Percentiles rank a stretch among this genome's conserved stretches.
These are phyloP conservation scores for Drosophila burlai DNA, from an alignment of 1,140 invertebrate species.

Conservation along the genomic window DNA sequence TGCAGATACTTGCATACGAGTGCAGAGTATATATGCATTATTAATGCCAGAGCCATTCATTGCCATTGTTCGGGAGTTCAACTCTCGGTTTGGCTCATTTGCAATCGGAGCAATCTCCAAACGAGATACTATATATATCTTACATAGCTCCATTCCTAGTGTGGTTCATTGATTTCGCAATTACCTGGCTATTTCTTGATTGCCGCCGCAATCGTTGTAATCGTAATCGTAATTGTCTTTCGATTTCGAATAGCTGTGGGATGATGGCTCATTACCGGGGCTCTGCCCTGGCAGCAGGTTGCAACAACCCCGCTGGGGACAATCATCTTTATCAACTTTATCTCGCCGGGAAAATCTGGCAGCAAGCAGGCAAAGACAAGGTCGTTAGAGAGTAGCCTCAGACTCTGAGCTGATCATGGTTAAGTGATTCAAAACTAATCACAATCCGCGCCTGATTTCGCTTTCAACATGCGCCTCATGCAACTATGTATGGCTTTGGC, in stretches of 20 bases:
- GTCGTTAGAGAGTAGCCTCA: constrained; percentile 70
- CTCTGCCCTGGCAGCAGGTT: constrained; percentile 41
- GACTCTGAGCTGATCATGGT: constrained; percentile 56
- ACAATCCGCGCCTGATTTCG: constrained; percentile 66
- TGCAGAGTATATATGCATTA: constrained; percentile 34
- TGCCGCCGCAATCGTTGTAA: constrained; percentile 16
- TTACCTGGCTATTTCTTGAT: constrained; percentile 42
- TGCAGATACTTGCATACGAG: constrained; percentile 26
- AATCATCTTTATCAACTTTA: constrained; percentile 47
- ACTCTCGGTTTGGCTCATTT: constrained; percentile 48
- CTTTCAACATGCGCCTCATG: constrained; percentile 70
- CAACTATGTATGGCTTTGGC: constrained; percentile 36
- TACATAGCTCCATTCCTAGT: constrained; percentile 1
- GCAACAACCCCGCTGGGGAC: constrained; percentile 53
- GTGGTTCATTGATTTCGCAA: constrained; percentile 69
- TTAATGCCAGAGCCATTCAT: constrained; percentile 51
- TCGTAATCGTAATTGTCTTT: constrained; percentile 40
- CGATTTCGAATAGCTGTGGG: constrained; percentile 40
- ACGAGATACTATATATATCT: constrained; percentile 1
- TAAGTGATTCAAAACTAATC: constrained; percentile 56
- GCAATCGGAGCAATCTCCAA: constrained; percentile 31
- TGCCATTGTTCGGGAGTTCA: constrained; percentile 62
- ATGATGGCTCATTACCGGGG: constrained; percentile 49
- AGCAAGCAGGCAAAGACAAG: constrained; percentile 47
- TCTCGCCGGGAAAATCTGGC: constrained; percentile 54